phyloP scores from a whole-genome alignment of 2,113 vertebrate genomes.

The Thomomys bottae region DNA sequence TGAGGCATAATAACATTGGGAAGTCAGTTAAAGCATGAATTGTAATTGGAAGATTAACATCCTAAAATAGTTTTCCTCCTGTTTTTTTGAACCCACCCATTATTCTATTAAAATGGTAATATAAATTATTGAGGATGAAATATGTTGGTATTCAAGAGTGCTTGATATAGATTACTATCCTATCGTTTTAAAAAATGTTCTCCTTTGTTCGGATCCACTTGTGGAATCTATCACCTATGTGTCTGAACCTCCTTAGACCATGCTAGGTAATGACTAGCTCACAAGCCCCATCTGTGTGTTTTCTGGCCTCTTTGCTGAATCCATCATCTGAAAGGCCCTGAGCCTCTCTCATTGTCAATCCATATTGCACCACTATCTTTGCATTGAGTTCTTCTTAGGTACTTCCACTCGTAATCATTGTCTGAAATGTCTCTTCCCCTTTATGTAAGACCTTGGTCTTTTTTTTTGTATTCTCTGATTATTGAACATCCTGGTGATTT shows the following conservation, averaged over 20 bases:
- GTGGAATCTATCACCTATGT: slow-evolving; percentile 65
- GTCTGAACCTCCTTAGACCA: slow-evolving; percentile 69
- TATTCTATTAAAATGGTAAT: background rate
- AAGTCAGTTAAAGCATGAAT: background rate
- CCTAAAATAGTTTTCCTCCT: background rate
- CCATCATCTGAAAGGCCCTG: background rate
- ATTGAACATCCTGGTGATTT: background rate
- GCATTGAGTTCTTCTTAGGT: slow-evolving; percentile 19
- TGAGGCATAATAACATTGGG: background rate
- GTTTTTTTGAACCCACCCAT: background rate
- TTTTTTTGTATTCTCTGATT: background rate
- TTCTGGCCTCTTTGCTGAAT: slow-evolving; percentile 10
- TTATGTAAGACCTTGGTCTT: slow-evolving; percentile 20
- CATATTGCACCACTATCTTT: background rate
- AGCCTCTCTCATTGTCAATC: background rate
- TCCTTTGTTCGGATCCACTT: slow-evolving; percentile 74
- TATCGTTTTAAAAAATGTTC: slow-evolving; percentile 38
- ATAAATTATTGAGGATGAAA: background rate
- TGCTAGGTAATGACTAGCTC: slow-evolving; percentile 76
- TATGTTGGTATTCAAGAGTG: background rate
- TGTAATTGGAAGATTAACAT: background rate
- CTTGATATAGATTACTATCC: background rate
- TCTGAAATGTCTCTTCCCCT: background rate
- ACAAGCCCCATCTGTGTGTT: background rate
- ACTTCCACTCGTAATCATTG: slow-evolving; percentile 9